Evolutionary conservation across 2,888 invertebrate species (phyloP), one percentile per base, ranked within the genome.

Genomic region (Habrosyne pyritoides): DNA sequence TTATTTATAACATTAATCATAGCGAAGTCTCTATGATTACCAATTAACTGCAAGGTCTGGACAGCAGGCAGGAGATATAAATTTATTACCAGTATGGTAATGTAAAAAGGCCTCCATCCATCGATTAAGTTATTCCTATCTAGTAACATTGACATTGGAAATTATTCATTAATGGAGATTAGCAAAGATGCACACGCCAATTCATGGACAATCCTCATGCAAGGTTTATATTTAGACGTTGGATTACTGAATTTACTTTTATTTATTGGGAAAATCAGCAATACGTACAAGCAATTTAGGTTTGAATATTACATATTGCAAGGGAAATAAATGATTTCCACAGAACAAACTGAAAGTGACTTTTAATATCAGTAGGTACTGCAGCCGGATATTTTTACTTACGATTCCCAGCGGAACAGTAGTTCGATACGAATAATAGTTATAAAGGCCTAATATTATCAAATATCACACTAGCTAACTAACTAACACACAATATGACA

Each of bases 141-240:
- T 8, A 49, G 48, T 49, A 49, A 28, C 49, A 49, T 28, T 49
- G 49, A 28, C 49, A 49, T 49, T 49, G 49, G n/a, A 12, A 8
- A 49, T 22, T 14, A 22, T 49, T 12, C 24, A 49, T 49, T 49
- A 49, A 49, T 14, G 24, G 18, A 18, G 42, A 42, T 42, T 42
- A 42, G 33, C 18, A 18, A 18, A 8, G 18, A 33, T 33, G 42
- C 42, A 42, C 18, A 42, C 8, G 8, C 42, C 2, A 42, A 14
- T 14, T 18, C 18, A 8, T 8, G 7, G 18, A 2, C 42, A 8
- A 18, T 18, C 1, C 18, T 42, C 12, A 18, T 18, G 6, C 18
- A 42, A 8, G 3, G 1, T 18, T 18, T 18, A 2, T 5, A 18
- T 6, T 8, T 12, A 10, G 5, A n/a, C 3, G 33, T 33, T 33